Evolutionary conservation across 2,113 vertebrate genomes (phyloP).

Genomic region (Ornithorhynchus anatinus): DNA sequence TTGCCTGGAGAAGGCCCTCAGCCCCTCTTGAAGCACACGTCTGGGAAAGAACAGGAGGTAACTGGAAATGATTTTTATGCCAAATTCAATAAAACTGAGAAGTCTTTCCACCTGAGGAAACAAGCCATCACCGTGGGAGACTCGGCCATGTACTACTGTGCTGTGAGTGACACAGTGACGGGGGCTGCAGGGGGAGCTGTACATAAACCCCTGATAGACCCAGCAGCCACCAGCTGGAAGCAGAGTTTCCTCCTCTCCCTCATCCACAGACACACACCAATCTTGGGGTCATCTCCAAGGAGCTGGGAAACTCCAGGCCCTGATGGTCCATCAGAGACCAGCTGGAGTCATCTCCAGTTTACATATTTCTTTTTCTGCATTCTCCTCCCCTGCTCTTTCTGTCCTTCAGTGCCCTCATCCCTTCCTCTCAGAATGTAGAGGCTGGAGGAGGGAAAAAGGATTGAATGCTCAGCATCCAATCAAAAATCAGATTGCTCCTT

Average conservation of each 20-base stretch:
- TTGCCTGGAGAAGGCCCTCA: background rate
- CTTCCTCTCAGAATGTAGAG: too few species aligned
- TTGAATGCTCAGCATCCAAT: too few species aligned
- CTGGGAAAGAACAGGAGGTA: too few species aligned
- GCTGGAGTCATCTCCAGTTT: too few species aligned
- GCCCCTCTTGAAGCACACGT: conserved; percentile 5
- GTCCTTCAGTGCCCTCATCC: too few species aligned
- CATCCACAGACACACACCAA: background rate
- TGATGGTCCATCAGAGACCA: too few species aligned
- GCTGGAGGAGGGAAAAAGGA: too few species aligned
- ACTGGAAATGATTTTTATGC: background rate
- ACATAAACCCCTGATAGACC: background rate
- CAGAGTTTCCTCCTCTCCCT: background rate
- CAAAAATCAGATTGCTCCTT: too few species aligned
- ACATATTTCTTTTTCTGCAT: too few species aligned
- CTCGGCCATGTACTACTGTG: conserved; percentile 15
- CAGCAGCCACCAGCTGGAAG: background rate
- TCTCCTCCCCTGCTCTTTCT: too few species aligned
- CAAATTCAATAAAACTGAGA: background rate
- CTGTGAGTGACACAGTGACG: conserved; percentile 9
- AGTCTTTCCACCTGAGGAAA: conserved; percentile 15
- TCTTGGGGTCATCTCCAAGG: background rate
- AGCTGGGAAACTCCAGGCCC: background rate
- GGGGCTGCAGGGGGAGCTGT: background rate
- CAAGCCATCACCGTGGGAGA: background rate